Base-by-base conservation (phyloP, 2,113 vertebrate genomes). In the Capricornis sumatraensis region DNA sequence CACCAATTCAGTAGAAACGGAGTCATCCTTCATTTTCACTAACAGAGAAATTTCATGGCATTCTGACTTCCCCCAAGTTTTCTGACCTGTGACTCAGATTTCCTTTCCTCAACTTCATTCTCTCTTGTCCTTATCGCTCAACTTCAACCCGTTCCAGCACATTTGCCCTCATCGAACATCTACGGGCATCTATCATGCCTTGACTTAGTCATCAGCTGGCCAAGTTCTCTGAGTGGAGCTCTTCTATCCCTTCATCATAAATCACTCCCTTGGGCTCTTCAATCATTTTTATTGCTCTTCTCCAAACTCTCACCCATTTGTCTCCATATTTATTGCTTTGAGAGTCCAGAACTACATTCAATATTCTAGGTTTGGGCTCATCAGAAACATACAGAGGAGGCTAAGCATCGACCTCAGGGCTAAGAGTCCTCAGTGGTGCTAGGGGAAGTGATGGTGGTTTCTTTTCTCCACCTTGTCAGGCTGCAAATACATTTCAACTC, bases 201-300 rank as follows among this genome's bases (percentile, higher is more conserved):
- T 96, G 97, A 96, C 97, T 94, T 92, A 96, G 97, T 98, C 96
- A 97, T 98, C 58, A 23, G 97, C 98, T 88, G 87, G 96, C 96
- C 74, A 96, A 97, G 83, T 96, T 86, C 93, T 97, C 86, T 5
- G 97, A 93, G 83, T 58, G 83, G 98, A 97, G 95, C 92, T 98
- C 96, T 93, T 93, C 96, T 43, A 21, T 76, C 27, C 95, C 79
- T 83, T 94, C 50, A 30, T 71, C 96, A 95, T 98, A 97, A 97
- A 98, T 98, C 97, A 98, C 81, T 96, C 93, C 84, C 58, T 43
- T 36, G 79, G 87, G 84, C 89, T 97, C 84, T 62, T 98, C 97
- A 85, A 97, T 98, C 98, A 98, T 90, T 97, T 98, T 98, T 98
- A 98, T 97, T 97, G 91, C 97, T 98, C 91, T 94, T 98, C 96